These are phyloP conservation scores for Sphenodon punctatus DNA, from an alignment of 2,797 vertebrate species.

Conservation along the genomic window DNA sequence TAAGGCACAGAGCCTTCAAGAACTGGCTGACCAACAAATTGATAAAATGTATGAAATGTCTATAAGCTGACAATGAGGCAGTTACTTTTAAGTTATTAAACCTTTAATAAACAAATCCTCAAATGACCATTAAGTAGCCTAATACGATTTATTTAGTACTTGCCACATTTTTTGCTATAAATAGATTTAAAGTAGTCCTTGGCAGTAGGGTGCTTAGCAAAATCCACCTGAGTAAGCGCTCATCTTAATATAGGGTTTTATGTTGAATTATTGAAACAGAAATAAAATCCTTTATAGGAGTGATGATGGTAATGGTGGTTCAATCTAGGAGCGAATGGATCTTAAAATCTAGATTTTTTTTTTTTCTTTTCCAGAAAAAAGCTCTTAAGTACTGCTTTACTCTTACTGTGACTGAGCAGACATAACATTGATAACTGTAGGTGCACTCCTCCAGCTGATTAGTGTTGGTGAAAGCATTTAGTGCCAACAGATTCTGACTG, in stretches of 20 bases:
- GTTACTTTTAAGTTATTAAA: slow-evolving; percentile 43
- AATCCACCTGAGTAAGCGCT: slow-evolving; percentile 23
- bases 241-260: slow-evolving; percentile 8
- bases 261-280: slow-evolving; percentile 10
- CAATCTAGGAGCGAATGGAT: neutral
- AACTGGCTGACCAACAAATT: too few relatives aligned
- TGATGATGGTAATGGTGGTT: neutral
- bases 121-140: slow-evolving; percentile 55
- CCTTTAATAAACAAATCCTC: slow-evolving; percentile 55
- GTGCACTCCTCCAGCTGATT: too few relatives aligned
- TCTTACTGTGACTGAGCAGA: neutral
- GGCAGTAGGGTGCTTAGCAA: slow-evolving; percentile 43
- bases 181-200: slow-evolving; percentile 61
- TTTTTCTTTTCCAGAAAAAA: neutral
- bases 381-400: neutral
- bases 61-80: neutral
- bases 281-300: neutral
- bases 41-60: neutral
- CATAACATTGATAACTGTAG: too few relatives aligned
- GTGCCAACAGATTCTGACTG: too few relatives aligned
- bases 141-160: slow-evolving; percentile 60
- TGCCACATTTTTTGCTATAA: slow-evolving; percentile 48
- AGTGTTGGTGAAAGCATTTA: too few relatives aligned
- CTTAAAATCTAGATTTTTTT: neutral
- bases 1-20: too few relatives aligned